Evolutionary conservation across 1,140 invertebrate species (phyloP).

Genomic region (Streblospio benedicti): DNA sequence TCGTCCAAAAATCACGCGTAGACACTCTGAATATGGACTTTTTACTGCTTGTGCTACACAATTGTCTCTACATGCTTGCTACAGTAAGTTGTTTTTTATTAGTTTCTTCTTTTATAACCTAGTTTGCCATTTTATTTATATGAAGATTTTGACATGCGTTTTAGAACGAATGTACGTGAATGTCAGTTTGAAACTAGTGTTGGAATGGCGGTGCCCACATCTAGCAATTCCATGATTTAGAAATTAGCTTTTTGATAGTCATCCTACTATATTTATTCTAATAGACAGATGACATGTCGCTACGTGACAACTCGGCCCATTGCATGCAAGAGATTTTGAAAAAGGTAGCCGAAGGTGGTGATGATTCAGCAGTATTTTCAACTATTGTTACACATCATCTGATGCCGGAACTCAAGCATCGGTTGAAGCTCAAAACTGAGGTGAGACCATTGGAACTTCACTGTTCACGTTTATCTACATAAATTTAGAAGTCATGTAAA

Average conservation of each 20-base stretch:
- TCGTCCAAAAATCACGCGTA: constrained; percentile 55
- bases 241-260: neutral
- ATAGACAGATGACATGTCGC: constrained; percentile 64
- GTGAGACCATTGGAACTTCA: constrained; percentile 26
- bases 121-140: too few relatives aligned
- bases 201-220: too few relatives aligned
- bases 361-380: constrained; percentile 40
- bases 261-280: constrained; percentile 4
- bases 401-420: constrained; percentile 58
- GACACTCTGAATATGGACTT: constrained; percentile 56
- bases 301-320: constrained; percentile 67
- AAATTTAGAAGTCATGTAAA: too few relatives aligned
- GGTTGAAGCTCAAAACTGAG: constrained; percentile 51
- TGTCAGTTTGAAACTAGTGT: too few relatives aligned
- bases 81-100: constrained; percentile 45
- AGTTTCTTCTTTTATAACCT: too few relatives aligned
- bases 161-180: too few relatives aligned
- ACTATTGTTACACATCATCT: constrained; percentile 66
- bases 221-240: too few relatives aligned
- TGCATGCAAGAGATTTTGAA: constrained; percentile 60
- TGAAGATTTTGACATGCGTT: too few relatives aligned
- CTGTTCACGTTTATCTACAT: too few relatives aligned
- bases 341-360: constrained; percentile 36
- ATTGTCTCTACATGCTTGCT: constrained; percentile 69
- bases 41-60: constrained; percentile 66